phyloP scores from a whole-genome alignment of 2,797 vertebrate species.

The Graptemys geographica region DNA sequence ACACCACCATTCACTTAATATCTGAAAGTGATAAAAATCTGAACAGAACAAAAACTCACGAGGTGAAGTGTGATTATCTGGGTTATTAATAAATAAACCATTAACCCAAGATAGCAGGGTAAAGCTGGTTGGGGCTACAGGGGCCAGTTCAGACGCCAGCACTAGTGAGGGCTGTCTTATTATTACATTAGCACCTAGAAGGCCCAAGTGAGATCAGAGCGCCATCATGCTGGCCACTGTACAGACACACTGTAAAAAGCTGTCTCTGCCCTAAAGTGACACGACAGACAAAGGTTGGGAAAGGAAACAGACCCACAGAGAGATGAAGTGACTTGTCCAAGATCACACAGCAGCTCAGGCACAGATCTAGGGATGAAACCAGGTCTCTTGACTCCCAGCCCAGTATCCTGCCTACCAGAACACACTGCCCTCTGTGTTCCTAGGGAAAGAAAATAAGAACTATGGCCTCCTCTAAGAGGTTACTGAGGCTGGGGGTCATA shows the following conservation, averaged over 20 bases:
- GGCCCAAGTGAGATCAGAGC: not conserved
- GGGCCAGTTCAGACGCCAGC: not conserved
- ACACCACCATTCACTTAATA: not conserved
- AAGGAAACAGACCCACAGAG: not conserved
- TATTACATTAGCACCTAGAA: not conserved
- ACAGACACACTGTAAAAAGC: accelerated
- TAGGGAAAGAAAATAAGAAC: not conserved
- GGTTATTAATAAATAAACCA: not conserved
- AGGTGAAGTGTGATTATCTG: not conserved
- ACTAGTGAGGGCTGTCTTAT: not conserved
- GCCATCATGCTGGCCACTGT: not conserved
- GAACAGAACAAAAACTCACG: not conserved
- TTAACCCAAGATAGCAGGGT: not conserved
- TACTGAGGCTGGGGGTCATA: not conserved
- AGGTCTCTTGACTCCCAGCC: not conserved
- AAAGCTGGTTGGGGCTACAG: not conserved
- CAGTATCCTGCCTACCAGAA: accelerated
- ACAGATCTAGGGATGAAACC: not conserved
- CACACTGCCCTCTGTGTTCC: not conserved
- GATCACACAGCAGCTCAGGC: not conserved
- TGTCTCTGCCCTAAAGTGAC: not conserved
- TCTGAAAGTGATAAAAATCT: not conserved
- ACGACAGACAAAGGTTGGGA: not conserved
- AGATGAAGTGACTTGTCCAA: not conserved
- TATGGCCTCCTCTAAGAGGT: not conserved